These are phyloP conservation scores for Julus scandinavius DNA, from an alignment of 2,888 invertebrate genomes.

Conservation along the genomic window DNA sequence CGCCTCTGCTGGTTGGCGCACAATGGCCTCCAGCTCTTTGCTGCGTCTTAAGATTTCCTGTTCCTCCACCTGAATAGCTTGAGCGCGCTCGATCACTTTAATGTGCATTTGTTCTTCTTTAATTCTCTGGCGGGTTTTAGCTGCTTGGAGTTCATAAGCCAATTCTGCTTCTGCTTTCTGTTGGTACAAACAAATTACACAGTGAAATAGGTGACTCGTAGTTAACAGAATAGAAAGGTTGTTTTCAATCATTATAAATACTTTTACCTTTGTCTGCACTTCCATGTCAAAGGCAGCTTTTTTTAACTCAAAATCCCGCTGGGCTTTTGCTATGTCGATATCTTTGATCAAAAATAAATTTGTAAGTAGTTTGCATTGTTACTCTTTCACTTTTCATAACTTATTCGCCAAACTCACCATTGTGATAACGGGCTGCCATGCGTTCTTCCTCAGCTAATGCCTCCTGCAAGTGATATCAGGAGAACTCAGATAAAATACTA, in stretches of 20 bases:
- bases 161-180: slow-evolving; percentile 90
- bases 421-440: slow-evolving; percentile 89
- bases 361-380: background rate
- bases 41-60: slow-evolving; percentile 94
- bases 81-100: slow-evolving; percentile 87
- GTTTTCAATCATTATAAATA: background rate
- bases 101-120: slow-evolving; percentile 99
- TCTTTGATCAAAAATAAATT: slow-evolving; percentile 65
- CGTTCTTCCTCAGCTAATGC: slow-evolving; percentile 96
- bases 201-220: too few species aligned
- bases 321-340: slow-evolving; percentile 96
- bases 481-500: too few species aligned
- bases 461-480: slow-evolving; percentile 70
- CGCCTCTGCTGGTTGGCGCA: slow-evolving; percentile 94
- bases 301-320: slow-evolving; percentile 95
- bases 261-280: slow-evolving; percentile 86
- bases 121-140: slow-evolving; percentile 94
- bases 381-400: background rate
- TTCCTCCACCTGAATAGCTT: slow-evolving; percentile 94
- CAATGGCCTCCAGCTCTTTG: slow-evolving; percentile 90
- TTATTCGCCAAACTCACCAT: slow-evolving; percentile 71
- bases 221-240: too few species aligned
- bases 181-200: background rate
- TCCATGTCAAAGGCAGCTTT: slow-evolving; percentile 97
- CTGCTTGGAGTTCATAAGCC: slow-evolving; percentile 92